These are phyloP conservation scores for Mactra quadrangularis DNA, from an alignment of 1,140 invertebrate species.

Conservation along the genomic window DNA sequence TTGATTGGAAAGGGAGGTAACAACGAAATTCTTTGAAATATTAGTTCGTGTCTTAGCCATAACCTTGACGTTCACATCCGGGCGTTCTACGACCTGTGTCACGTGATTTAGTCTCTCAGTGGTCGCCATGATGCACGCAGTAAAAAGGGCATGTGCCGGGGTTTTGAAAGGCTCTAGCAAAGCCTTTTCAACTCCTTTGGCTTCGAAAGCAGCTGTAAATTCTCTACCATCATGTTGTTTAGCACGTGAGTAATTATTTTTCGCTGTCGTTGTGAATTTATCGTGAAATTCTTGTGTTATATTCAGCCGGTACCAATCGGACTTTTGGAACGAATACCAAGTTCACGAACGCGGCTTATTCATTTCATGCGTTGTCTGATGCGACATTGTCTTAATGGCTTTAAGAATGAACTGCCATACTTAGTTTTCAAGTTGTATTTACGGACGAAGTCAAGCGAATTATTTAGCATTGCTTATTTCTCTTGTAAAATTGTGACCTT, in stretches of 20 bases:
- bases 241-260: slow-evolving; percentile 85
- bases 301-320: neutral
- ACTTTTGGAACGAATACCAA: too few species aligned
- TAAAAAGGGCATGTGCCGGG: slow-evolving; percentile 86
- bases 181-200: slow-evolving; percentile 83
- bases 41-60: too few species aligned
- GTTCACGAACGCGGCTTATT: too few species aligned
- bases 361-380: too few species aligned
- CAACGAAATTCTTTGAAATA: too few species aligned
- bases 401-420: too few species aligned
- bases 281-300: neutral
- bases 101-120: slow-evolving; percentile 71
- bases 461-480: too few species aligned
- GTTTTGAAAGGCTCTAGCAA: slow-evolving; percentile 87
- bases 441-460: too few species aligned
- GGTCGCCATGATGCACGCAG: slow-evolving; percentile 87
- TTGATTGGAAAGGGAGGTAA: too few species aligned
- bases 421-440: too few species aligned
- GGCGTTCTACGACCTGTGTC: slow-evolving; percentile 49
- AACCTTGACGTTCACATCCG: too few species aligned
- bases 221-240: slow-evolving; percentile 85
- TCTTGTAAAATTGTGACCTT: neutral
- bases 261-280: neutral
- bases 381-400: too few species aligned
- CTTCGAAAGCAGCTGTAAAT: slow-evolving; percentile 86